Conservation (phyloP, 2,113 vertebrate species). For the Thalassoma bifasciatum region DNA sequence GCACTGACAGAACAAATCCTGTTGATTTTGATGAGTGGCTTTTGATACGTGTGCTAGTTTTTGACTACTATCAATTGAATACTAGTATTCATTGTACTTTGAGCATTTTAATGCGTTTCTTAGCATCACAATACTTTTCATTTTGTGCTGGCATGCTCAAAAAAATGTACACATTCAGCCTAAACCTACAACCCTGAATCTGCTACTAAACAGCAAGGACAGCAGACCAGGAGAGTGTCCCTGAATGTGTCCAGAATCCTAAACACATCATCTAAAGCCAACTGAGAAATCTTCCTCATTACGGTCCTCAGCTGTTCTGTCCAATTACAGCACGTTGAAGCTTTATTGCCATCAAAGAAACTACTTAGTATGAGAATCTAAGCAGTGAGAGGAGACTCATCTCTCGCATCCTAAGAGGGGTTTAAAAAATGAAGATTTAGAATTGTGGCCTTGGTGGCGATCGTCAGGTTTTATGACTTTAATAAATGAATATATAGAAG, state of each 20-base stretch:
- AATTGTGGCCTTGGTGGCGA: constrained; percentile 11
- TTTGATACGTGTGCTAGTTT: too few species aligned
- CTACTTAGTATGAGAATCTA: constrained; percentile 42
- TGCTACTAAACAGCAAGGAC: not conserved
- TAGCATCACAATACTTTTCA: too few species aligned
- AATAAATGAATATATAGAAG: not conserved
- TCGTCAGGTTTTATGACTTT: not conserved
- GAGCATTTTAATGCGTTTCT: too few species aligned
- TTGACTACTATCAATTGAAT: too few species aligned
- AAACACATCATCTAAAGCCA: constrained; percentile 30
- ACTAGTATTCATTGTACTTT: too few species aligned
- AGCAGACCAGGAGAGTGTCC: not conserved
- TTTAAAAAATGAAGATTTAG: constrained; percentile 17
- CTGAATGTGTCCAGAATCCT: constrained; percentile 48
- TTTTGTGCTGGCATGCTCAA: too few species aligned
- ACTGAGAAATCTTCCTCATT: constrained; percentile 50
- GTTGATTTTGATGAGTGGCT: too few species aligned
- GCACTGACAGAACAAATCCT: too few species aligned
- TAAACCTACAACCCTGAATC: not conserved
- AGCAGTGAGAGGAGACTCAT: constrained; percentile 17
- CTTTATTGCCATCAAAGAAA: constrained; percentile 43
- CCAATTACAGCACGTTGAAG: constrained; percentile 54
- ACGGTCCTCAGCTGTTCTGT: constrained; percentile 44
- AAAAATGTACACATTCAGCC: not conserved
- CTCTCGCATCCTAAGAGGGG: constrained; percentile 33